These are phyloP conservation scores for Volucella zonaria DNA, from an alignment of 2,888 invertebrate genomes.

Conservation along the genomic window DNA sequence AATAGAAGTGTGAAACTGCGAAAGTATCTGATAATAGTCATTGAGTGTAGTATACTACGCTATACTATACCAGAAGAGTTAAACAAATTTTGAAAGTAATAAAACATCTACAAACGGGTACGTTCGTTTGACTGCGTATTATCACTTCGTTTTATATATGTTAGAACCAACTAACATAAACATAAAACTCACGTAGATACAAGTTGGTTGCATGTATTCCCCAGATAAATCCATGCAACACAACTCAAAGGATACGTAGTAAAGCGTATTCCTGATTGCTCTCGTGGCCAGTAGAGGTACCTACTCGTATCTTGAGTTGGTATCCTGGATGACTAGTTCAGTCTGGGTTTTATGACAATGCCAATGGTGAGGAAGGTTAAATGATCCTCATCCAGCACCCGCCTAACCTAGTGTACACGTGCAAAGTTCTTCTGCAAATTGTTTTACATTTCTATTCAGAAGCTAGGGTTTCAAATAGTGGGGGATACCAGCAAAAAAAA, in stretches of 20 bases:
- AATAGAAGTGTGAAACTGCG: no score
- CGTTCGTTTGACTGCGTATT: background rate
- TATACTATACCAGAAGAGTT: no score
- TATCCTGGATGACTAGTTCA: slow-evolving; percentile 65
- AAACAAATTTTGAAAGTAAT: no score
- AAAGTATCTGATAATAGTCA: no score
- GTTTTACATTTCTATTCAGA: slow-evolving; percentile 60
- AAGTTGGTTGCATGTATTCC: slow-evolving; percentile 55
- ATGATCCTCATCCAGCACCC: slow-evolving; percentile 16
- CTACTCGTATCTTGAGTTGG: slow-evolving; percentile 23
- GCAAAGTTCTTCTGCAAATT: slow-evolving; percentile 53
- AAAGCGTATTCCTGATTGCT: slow-evolving; percentile 56
- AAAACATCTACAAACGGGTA: background rate
- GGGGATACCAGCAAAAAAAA: background rate
- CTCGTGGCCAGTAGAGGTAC: background rate
- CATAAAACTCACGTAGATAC: slow-evolving; percentile 32
- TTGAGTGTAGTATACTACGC: no score
- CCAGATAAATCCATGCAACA: slow-evolving; percentile 55
- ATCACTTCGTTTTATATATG: background rate
- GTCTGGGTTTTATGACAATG: slow-evolving; percentile 38
- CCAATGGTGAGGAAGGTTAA: slow-evolving; percentile 38
- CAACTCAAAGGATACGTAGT: slow-evolving; percentile 33
- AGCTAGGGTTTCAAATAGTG: slow-evolving; percentile 35
- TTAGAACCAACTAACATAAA: slow-evolving; percentile 14
- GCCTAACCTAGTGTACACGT: slow-evolving; percentile 24